Evolutionary conservation across 64 coral and sea anemone species (phyloP), one percentile per base, ranked within the genome.

Genomic region (Montipora efflorescens): DNA sequence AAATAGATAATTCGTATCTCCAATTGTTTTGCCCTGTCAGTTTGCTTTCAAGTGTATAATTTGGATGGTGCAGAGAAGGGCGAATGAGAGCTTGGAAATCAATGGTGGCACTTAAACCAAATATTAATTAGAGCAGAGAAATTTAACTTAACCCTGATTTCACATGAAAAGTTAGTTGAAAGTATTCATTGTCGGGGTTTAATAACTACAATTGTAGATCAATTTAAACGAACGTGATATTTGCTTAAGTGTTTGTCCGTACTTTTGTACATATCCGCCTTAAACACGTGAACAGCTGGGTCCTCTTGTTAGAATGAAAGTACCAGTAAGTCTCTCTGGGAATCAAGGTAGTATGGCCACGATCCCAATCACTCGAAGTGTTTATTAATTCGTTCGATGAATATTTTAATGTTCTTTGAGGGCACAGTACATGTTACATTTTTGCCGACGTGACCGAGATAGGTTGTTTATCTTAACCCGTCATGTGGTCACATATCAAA

Each of bases 401-500:
- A 14, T 67, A 14, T 67, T 49, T 5, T 4, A 11, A 86, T 20
- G 71, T 71, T 69, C 1, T 64, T 86, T 71, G 62, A 50, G 45
- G 44, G 4, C 5, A 21, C 48, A 69, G 64, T 69, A 48, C 14
- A 64, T 84, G 47, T 71, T 86, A 50, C 47, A 85, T 86, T 86
- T 71, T 72, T 50, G 44, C 3, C 7, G 18, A 86, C 82, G 82
- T 86, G 82, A 86, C 66, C 43, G 49, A 11, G 19, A n/a, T 71
- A 5, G 43, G 19, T 48, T 64, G 43, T 64, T 84, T 14, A 19
- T 12, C 59, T 12, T 2, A 44, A 44, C 79, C 9, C 20, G 20
- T 3, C 13, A 71, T 86, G 82, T 86, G 36, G 68, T 86, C 82
- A 71, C 82, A 86, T 72, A 18, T 86, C 19, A 86, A 48, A 51